Conservation (phyloP, 2,888 invertebrate species). For the Bugula neritina region DNA sequence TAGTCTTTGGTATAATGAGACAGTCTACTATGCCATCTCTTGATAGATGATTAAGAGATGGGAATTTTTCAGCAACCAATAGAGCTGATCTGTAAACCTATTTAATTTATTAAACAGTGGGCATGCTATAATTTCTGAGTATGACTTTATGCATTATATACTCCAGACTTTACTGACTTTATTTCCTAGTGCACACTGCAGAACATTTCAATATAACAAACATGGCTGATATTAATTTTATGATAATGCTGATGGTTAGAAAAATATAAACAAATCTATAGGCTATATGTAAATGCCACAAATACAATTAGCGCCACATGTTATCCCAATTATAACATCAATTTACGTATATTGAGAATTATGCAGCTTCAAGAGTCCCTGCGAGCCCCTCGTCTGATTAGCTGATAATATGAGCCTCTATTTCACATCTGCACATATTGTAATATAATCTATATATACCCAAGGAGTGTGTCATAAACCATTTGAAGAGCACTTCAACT, state of each 20-base stretch:
- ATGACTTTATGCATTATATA: no score
- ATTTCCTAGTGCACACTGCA: not conserved
- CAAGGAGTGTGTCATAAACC: not conserved
- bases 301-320: not conserved
- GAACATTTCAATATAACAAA: not conserved
- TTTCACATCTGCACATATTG: not conserved
- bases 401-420: no score
- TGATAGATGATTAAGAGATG: no score
- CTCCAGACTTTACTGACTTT: no score
- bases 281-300: not conserved
- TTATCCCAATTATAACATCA: not conserved
- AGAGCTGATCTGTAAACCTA: no score
- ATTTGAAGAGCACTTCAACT: no score
- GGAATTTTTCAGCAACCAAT: no score
- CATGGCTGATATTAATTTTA: not conserved
- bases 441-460: not conserved
- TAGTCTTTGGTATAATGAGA: no score
- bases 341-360: not conserved
- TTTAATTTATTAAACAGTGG: no score
- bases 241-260: not conserved
- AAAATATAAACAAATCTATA: no score
- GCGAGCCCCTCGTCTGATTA: not conserved
- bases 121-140: no score
- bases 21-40: no score
- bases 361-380: not conserved